Evolutionary conservation across 2,113 vertebrate genomes (phyloP), one percentile per base, ranked within the genome.

Genomic region (Anhinga anhinga): DNA sequence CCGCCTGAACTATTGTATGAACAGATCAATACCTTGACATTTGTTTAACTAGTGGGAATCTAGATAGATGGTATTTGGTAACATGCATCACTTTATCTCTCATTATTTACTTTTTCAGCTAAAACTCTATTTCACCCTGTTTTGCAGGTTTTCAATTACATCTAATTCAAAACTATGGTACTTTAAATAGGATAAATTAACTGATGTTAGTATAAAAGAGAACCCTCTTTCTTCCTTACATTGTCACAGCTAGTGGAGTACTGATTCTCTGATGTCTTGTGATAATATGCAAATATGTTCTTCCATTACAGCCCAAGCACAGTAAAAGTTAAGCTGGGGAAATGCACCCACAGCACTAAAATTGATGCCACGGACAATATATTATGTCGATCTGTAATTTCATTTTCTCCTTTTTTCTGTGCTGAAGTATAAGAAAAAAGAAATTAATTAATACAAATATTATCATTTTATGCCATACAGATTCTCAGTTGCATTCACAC

Each of bases 11-110:
- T 56, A 10, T 49, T 73, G 40, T 5, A 55, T 23, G 95, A 85
- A 13, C 95, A 82, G 66, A 96, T 97, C 93, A 34, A 96, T 97
- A 96, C 42, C 71, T 52, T 95, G 95, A 96, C 90, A 96, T 96
- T 95, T 96, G 87, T 93, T 96, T 96, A 91, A 82, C 87, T 93
- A 74, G 70, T 85, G 90, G 58, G 49, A 93, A 92, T 82, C 87
- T n/a, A 36, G 90, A 38, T 56, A 82, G 70, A 72, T 88, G 91
- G 81, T 55, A 82, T 91, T 90, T 76, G 40, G 95, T 76, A 88
- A 69, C 82, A 77, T 67, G 62, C 82, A 61, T 92, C 87, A 73
- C 96, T 96, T 94, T 93, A 79, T 91, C 90, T 96, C 78, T 93
- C 79, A 90, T 96, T 95, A 91, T 95, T 94, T 96, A 83, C 85